phyloP scores from a whole-genome alignment of 2,888 invertebrate genomes.

The Agonopterix arenella region DNA sequence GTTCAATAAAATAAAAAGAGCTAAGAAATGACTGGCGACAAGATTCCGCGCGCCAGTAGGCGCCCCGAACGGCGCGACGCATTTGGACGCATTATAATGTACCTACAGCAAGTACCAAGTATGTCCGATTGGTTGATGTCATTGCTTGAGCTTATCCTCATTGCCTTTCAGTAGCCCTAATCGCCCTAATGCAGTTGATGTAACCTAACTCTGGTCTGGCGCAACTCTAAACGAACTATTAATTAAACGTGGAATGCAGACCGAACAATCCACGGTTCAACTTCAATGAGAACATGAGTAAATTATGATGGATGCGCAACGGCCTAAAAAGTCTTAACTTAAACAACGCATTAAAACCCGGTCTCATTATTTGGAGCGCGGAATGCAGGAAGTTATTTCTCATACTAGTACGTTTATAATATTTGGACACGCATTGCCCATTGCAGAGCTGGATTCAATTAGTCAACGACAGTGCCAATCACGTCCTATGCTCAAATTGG shows the following conservation, averaged over 20 bases:
- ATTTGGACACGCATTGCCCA: not conserved
- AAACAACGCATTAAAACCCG: not conserved
- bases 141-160: slow-evolving; percentile 9
- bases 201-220: slow-evolving; percentile 7
- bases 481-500: slow-evolving; percentile 36
- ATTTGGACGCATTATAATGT: slow-evolving; percentile 5
- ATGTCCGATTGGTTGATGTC: slow-evolving; percentile 6
- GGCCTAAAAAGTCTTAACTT: not conserved
- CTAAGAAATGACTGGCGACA: slow-evolving; percentile 14
- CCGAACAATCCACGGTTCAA: slow-evolving; percentile 7
- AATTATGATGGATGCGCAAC: slow-evolving; percentile 9
- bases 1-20: slow-evolving; percentile 12
- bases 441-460: slow-evolving; percentile 1
- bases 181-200: slow-evolving; percentile 1
- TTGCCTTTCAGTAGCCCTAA: slow-evolving; percentile 3
- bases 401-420: not conserved
- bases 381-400: slow-evolving; percentile 1
- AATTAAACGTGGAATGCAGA: slow-evolving; percentile 18
- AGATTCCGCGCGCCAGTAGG: slow-evolving; percentile 7
- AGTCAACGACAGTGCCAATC: slow-evolving; percentile 27
- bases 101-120: not conserved
- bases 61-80: slow-evolving; percentile 10
- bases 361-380: not conserved
- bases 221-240: slow-evolving; percentile 11
- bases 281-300: slow-evolving; percentile 6